Percentiles rank a stretch among this genome's conserved stretches.
phyloP scores from a whole-genome alignment of 2,797 vertebrate genomes.

The Etheostoma perlongum region DNA sequence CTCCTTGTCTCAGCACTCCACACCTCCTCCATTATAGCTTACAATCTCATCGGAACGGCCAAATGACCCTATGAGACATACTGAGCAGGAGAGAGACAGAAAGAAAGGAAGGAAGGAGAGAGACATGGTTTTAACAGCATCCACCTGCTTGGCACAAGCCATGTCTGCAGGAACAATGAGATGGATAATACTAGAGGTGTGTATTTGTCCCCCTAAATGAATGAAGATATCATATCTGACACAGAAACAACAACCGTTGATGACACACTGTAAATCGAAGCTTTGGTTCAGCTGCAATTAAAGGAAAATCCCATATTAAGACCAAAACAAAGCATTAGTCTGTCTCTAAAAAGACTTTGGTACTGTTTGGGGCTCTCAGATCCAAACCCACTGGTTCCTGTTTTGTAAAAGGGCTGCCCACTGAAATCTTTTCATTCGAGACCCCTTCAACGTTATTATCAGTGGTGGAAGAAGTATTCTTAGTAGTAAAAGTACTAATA shows the following conservation, averaged over 20 bases:
- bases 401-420: too few relatives aligned
- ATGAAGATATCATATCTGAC: not conserved
- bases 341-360: not conserved
- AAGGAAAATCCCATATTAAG: not conserved
- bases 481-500: too few relatives aligned
- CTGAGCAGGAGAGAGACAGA: constrained; percentile 15
- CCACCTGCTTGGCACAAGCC: constrained; percentile 23
- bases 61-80: constrained; percentile 84
- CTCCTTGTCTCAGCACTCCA: constrained; percentile 91
- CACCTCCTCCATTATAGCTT: constrained; percentile 85
- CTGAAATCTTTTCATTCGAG: too few relatives aligned
- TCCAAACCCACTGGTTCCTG: not conserved
- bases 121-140: constrained; percentile 42
- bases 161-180: constrained; percentile 11
- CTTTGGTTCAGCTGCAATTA: not conserved
- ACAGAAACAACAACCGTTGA: constrained; percentile 2
- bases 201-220: not conserved
- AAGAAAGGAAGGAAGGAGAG: constrained; percentile 9
- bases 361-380: not conserved
- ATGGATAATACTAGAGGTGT: not conserved
- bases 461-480: too few relatives aligned
- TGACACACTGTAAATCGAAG: too few relatives aligned
- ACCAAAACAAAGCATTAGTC: not conserved
- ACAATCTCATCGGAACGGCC: constrained; percentile 86
- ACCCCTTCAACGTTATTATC: too few relatives aligned